Evolutionary conservation across 1,140 invertebrate species (phyloP).

Genomic region (Triops cancriformis): DNA sequence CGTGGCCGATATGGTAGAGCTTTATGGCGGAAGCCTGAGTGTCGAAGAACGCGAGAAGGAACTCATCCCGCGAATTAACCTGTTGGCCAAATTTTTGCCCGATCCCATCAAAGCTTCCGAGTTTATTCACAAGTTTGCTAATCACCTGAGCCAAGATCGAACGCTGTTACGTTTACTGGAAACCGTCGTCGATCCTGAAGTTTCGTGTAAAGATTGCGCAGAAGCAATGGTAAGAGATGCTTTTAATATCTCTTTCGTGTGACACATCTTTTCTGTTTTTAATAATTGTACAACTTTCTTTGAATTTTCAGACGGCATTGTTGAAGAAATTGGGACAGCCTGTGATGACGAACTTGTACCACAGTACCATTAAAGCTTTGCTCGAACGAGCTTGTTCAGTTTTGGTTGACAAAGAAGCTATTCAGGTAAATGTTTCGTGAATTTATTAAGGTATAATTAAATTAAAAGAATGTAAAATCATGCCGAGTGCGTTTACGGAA

Average conservation of each 20-base stretch:
- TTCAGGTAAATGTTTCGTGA: conserved; percentile 45
- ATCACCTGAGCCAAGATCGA: conserved; percentile 66
- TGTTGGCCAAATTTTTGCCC: conserved; percentile 66
- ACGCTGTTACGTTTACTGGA: conserved; percentile 74
- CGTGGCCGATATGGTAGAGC: conserved; percentile 74
- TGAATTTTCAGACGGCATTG: conserved; percentile 51
- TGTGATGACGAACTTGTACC: conserved; percentile 88
- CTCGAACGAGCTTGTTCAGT: conserved; percentile 88
- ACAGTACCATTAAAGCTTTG: conserved; percentile 90
- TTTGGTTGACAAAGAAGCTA: conserved; percentile 83
- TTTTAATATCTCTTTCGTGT: not conserved
- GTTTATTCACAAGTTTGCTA: conserved; percentile 80
- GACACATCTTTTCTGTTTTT: not conserved
- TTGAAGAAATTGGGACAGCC: conserved; percentile 87
- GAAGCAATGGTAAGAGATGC: conserved; percentile 54
- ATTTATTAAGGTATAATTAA: conserved; percentile 16
- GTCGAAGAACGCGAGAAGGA: conserved; percentile 57
- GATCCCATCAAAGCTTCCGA: conserved; percentile 88
- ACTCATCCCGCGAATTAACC: conserved; percentile 49
- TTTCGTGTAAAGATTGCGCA: conserved; percentile 82
- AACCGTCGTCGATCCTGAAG: conserved; percentile 72
- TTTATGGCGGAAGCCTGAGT: conserved; percentile 53
- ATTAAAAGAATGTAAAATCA: too few species aligned
- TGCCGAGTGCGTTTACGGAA: too few species aligned
- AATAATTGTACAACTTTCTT: not conserved